Base-by-base conservation (phyloP, 2,113 vertebrate genomes). In the Arothron firmamentum region DNA sequence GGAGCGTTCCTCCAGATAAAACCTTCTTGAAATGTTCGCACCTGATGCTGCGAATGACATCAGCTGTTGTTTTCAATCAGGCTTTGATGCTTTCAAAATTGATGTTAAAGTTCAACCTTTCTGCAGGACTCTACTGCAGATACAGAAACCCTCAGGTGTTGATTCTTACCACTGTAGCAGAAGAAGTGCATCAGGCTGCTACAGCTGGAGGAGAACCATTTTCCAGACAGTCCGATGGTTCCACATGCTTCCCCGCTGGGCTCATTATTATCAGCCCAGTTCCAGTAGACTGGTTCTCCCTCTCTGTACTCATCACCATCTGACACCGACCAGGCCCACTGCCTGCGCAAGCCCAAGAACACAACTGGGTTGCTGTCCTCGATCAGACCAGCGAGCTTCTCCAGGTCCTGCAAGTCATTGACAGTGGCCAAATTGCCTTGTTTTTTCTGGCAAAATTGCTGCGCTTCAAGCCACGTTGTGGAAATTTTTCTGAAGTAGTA, bases 101-200 rank as follows among this genome's bases (percentile, higher is more conserved):
- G n/a, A n/a, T n/a, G 12, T 19, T 16, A 42, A 43, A 14, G 25
- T 5, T 25, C 25, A 25, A 25, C 25, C 25, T 25, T 25, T 46
- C 14, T 17, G 16, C 9, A 17, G 3, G 16, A 5, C 45, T n/a
- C 5, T 17, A 16, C 45, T 6, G 34, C 6, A 45, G 11, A 45
- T 14, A 45, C 43, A 45, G 16, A 45, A 15, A 11, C 16, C 13
- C 2, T 6, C 13, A 45, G 13, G 2, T 17, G 11, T 20, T 9
- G 8, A n/a, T 38, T 68, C 62, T 63, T 23, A 77, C 69, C 52
- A 0, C 45, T 1, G 48, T 60, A 65, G 65, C 75, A 78, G 61
- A 58, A 15, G 34, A 73, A 73, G 1, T 16, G 28, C 4, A 41
- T 0, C 0, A 0, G 1, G 0, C 0, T 1, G 18, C 0, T 45